Evolutionary conservation across 2,888 invertebrate species (phyloP), one percentile per base, ranked within the genome.

Genomic region (Mayetiola destructor): DNA sequence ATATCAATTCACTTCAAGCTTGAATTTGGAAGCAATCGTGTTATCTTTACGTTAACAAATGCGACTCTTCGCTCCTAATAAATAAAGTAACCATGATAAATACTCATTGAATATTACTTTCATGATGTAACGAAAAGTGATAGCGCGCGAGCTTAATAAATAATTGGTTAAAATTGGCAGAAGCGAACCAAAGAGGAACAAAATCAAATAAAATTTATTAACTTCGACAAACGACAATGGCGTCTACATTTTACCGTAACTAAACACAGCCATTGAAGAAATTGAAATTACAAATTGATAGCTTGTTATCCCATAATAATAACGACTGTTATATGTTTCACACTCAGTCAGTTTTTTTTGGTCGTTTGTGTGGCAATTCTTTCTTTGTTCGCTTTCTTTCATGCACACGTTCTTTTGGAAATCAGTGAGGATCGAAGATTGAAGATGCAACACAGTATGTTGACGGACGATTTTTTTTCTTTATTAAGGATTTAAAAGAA

Each of bases 261-360:
- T 48, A 48, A 48, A n/a, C n/a, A n/a, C n/a, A 57, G 39, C n/a
- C 53, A 57, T n/a, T n/a, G n/a, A 35, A 57, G 35, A 55, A 57
- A 58, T 48, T 16, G 35, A 56, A 55, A 57, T 55, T 61, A 64
- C 64, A 64, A 64, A 64, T 64, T 64, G 63, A 63, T 61, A 63
- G 62, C 63, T 62, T 63, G 64, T 64, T 64, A 64, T 64, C 63
- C 62, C 59, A 52, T 56, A 37, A 36, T 56, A 58, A 56, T 40
- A 32, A 58, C 56, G 57, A 53, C 30, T 53, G 30, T 53, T 48
- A 27, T 27, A 27, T n/a, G 27, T 48, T 27, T 32, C 32, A 23
- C 3, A 23, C 3, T 42, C 23, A n/a, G n/a, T n/a, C n/a, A n/a
- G n/a, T n/a, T 6, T 39, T 39, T 18, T 2, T 39, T 20, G n/a